Percentiles rank a stretch among this genome's conserved stretches.
Conservation (phyloP, 1,140 invertebrate species). For the Drosophila trapezifrons region DNA sequence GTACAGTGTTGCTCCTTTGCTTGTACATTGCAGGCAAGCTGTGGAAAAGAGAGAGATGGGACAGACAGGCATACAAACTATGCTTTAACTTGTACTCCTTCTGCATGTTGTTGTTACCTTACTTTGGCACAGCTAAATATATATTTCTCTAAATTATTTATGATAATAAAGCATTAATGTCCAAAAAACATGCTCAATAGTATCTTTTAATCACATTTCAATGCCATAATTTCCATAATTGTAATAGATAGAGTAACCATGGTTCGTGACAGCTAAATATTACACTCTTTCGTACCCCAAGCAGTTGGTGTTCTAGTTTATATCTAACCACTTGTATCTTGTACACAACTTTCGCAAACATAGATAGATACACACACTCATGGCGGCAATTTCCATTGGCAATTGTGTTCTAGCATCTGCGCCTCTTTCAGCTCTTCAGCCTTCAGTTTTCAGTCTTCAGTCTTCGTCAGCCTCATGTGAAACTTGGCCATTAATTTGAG, state of each 20-base stretch:
- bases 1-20: too few species aligned
- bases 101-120: too few species aligned
- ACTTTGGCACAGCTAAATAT: too few species aligned
- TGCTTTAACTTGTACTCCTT: too few species aligned
- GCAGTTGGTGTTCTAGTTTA: constrained; percentile 73
- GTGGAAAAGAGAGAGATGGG: too few species aligned
- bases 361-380: constrained; percentile 36
- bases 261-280: neutral
- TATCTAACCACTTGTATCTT: constrained; percentile 79
- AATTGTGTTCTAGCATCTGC: constrained; percentile 61
- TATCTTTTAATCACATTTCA: too few species aligned
- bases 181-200: neutral
- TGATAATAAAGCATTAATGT: neutral
- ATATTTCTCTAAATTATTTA: neutral
- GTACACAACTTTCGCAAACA: constrained; percentile 66
- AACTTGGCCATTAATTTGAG: constrained; percentile 79
- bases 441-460: neutral
- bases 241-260: constrained; percentile 26
- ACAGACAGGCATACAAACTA: too few species aligned
- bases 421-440: constrained; percentile 13
- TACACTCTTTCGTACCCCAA: constrained; percentile 11
- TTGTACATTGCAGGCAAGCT: too few species aligned
- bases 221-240: too few species aligned
- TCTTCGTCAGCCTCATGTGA: constrained; percentile 58
- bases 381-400: constrained; percentile 64